These are phyloP conservation scores for Solea senegalensis DNA, from an alignment of 2,113 vertebrate species.

Conservation along the genomic window DNA sequence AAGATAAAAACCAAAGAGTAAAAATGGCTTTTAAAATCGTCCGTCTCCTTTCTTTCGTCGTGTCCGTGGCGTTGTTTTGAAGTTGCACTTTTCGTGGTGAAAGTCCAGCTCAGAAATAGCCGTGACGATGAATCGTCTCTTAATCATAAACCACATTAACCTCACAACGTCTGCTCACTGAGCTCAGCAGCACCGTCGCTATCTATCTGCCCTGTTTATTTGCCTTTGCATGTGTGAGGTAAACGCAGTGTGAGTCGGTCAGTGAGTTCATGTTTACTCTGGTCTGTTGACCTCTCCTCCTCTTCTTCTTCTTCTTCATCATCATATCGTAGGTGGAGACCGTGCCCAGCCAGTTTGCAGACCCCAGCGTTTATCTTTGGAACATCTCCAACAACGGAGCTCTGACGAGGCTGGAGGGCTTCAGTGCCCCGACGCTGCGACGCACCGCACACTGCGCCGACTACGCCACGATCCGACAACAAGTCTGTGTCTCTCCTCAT, in stretches of 20 bases:
- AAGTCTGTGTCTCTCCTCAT: slow-evolving; percentile 64
- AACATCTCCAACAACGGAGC: slow-evolving; percentile 87
- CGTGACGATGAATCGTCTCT: slow-evolving; percentile 9
- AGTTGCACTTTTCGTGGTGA: slow-evolving; percentile 33
- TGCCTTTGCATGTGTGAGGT: neutral
- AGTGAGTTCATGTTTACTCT: neutral
- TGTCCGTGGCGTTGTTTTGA: slow-evolving; percentile 6
- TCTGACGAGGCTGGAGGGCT: slow-evolving; percentile 86
- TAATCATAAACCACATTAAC: slow-evolving; percentile 61
- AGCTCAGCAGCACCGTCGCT: neutral
- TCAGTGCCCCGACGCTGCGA: slow-evolving; percentile 61
- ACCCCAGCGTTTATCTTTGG: slow-evolving; percentile 92
- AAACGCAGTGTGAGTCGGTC: neutral
- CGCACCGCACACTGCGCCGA: slow-evolving; percentile 84
- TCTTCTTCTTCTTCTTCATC: neutral
- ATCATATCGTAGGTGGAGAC: slow-evolving; percentile 86
- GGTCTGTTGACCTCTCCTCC: neutral
- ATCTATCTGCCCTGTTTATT: slow-evolving; percentile 22
- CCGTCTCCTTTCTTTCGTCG: neutral
- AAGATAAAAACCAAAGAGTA: no score
- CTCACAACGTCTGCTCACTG: neutral
- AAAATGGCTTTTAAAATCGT: neutral
- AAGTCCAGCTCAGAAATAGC: slow-evolving; percentile 52
- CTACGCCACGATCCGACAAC: slow-evolving; percentile 86
- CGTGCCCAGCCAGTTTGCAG: slow-evolving; percentile 88